Evolutionary conservation across 2,888 invertebrate genomes (phyloP), one percentile per base, ranked within the genome.

Genomic region (Hololepta plana): DNA sequence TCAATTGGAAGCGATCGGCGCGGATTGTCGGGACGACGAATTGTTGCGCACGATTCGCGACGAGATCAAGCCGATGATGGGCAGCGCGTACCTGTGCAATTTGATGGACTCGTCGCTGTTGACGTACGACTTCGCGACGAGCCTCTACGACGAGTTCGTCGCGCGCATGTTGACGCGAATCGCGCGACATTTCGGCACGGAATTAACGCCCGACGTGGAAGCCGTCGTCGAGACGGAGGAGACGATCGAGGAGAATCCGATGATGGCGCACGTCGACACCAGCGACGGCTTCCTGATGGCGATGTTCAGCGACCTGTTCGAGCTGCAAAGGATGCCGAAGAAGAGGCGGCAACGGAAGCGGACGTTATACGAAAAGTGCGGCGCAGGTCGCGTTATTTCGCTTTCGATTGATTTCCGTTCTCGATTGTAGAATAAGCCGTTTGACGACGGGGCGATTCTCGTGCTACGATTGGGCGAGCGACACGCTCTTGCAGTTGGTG

Each of bases 291-390:
- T 62, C 40, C 35, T 61, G 13, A 51, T 57, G 40, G 49, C 53
- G 35, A 60, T 59, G 12, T 57, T 60, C 29, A 49, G 54, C 28
- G 41, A 45, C 8, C 58, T 51, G 37, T 45, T 59, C 15, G 32
- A 38, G n/a, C n/a, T 13, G 34, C 39, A 26, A 36, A 41, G 24
- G 26, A 32, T 2, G 6, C 24, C 16, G 29, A 35, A 12, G 29
- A 31, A 4, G 10, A 8, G 5, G 23, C 29, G 20, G 9, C n/a
- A n/a, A n/a, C n/a, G n/a, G n/a, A n/a, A n/a, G n/a, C n/a, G n/a
- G n/a, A 37, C 35, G 12, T 34, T 48, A 17, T 45, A 37, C 27
- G 37, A 44, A 24, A 45, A 35, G 45, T 45, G 35, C 23, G 4
- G 11, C 12, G 12, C 4, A 6, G 4, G 9, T 9, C 4, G 13